A percentile compares a stretch with the other conserved stretches of the same genome.
Conservation (phyloP, 2,113 vertebrate species). For the Cinclus mexicanus region DNA sequence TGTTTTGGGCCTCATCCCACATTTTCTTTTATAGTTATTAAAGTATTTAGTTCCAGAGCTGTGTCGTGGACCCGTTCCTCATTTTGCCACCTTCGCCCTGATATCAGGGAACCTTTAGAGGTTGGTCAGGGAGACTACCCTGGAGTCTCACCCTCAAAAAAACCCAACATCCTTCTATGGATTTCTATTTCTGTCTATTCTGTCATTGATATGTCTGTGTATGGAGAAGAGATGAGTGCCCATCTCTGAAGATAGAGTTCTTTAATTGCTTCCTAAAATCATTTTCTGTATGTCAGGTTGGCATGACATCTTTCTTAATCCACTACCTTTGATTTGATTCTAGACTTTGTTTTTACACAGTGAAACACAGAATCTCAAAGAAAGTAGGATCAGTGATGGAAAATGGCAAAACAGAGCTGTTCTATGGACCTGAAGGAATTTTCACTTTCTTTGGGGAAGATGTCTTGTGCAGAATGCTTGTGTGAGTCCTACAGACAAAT, state of each 20-base stretch:
- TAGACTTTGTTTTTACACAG: not conserved
- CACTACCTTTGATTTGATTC: not conserved
- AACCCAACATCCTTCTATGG: not conserved
- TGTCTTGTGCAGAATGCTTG: not conserved
- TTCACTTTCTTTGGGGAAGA: not conserved
- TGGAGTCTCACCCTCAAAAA: too few relatives aligned
- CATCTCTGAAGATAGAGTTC: not conserved
- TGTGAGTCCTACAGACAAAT: not conserved
- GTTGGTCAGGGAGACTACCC: too few relatives aligned
- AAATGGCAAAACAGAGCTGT: not conserved
- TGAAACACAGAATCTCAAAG: not conserved
- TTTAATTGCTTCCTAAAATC: not conserved
- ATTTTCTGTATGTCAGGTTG: not conserved
- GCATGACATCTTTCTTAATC: not conserved
- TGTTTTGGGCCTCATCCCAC: too few relatives aligned
- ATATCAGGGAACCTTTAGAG: too few relatives aligned
- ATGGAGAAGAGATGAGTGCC: not conserved
- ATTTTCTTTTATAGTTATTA: too few relatives aligned
- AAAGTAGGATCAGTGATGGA: not conserved
- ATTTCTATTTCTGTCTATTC: not conserved
- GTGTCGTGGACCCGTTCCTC: too few relatives aligned
- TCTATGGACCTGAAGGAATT: not conserved
- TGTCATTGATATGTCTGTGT: not conserved
- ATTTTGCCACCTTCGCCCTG: too few relatives aligned
- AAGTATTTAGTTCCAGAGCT: too few relatives aligned